phyloP scores from a whole-genome alignment of 2,888 invertebrate species.

The Pterostichus madidus region DNA sequence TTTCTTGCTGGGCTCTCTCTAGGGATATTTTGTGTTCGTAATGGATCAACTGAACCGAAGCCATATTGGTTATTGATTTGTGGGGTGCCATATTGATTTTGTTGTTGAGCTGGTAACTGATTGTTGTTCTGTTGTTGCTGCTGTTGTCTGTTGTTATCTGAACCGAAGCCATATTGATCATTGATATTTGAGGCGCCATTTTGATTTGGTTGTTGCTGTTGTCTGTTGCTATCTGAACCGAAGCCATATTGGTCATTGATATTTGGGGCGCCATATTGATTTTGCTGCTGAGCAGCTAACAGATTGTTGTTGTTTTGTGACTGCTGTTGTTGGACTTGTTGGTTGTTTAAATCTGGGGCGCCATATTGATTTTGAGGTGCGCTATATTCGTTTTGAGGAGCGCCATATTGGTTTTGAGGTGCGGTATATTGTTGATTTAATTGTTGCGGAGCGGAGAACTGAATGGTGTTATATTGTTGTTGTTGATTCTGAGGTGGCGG shows the following conservation, averaged over 20 bases:
- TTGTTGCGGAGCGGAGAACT: background rate
- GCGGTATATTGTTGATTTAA: background rate
- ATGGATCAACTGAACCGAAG: background rate
- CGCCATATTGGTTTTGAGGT: background rate
- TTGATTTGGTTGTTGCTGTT: slow-evolving; percentile 3
- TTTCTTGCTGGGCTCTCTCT: slow-evolving; percentile 41
- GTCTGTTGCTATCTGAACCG: background rate
- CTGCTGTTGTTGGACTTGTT: background rate
- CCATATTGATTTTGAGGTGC: slow-evolving; percentile 20
- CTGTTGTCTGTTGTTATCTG: background rate
- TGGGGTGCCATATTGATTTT: slow-evolving; percentile 1
- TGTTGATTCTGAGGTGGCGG: slow-evolving; percentile 16
- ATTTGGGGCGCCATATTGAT: slow-evolving; percentile 1
- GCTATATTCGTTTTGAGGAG: slow-evolving; percentile 20
- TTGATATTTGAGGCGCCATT: background rate
- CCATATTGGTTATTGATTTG: slow-evolving; percentile 34
- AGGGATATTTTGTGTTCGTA: slow-evolving; percentile 39
- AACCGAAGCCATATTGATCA: slow-evolving; percentile 45
- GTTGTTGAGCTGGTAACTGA: background rate
- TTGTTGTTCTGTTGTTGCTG: background rate
- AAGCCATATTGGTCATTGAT: slow-evolving; percentile 39
- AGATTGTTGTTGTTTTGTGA: background rate
- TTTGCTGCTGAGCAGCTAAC: background rate
- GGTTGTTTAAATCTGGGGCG: background rate
- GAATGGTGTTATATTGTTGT: background rate